Evolutionary conservation across 92 coral and sea anemone species (phyloP).

Genomic region (Siderastrea siderea): DNA sequence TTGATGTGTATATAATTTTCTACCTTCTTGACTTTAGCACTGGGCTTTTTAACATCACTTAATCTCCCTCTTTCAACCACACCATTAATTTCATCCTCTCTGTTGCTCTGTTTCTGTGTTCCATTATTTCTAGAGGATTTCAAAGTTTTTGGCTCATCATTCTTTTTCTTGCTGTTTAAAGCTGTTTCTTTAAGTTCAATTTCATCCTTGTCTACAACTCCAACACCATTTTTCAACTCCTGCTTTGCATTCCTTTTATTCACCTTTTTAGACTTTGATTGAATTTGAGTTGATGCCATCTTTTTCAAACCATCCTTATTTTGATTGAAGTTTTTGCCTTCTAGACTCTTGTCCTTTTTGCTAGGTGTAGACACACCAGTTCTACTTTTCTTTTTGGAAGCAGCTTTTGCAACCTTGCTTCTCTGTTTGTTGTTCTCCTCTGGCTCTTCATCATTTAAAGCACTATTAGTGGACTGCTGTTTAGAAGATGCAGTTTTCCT

Average conservation of each 20-base stretch:
- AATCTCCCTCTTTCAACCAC: not conserved
- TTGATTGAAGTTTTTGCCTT: not conserved
- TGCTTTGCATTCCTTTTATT: constrained; percentile 7
- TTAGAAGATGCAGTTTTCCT: not conserved
- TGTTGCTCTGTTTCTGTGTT: not conserved
- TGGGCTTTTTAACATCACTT: not conserved
- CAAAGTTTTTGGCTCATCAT: not conserved
- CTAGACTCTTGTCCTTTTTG: not conserved
- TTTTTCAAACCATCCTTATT: not conserved
- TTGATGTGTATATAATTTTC: not conserved
- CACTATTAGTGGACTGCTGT: not conserved
- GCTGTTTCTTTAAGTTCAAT: not conserved
- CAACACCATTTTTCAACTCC: not conserved
- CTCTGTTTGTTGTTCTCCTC: not conserved
- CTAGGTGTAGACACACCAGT: not conserved
- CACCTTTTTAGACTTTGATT: constrained; percentile 1
- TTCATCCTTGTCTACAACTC: not conserved
- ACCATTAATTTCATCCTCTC: not conserved
- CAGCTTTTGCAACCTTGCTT: not conserved
- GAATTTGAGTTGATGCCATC: not conserved
- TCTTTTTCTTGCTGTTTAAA: not conserved
- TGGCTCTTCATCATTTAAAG: not conserved
- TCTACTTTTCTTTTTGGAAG: not conserved
- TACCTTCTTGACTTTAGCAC: constrained; percentile 3
- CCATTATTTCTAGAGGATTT: not conserved